Base-by-base conservation (phyloP, 2,113 vertebrate genomes). In the Nanorana parkeri region DNA sequence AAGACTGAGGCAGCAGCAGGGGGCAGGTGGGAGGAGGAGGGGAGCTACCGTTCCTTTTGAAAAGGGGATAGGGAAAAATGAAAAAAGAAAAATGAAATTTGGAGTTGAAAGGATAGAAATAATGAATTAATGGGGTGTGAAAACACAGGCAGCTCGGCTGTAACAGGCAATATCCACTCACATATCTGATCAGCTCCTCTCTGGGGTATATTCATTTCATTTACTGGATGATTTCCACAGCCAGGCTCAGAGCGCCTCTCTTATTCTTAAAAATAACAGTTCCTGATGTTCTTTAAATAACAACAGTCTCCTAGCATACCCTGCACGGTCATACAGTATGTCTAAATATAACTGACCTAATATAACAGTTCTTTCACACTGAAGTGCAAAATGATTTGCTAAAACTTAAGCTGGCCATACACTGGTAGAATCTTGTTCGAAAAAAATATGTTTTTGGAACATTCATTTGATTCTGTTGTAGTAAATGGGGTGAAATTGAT, bases 91-190 rank as follows among this genome's bases (percentile, higher is more conserved):
- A 94, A 93, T 92, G 94, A 96, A 96, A 96, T 95, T 95, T 96
- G 96, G 95, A 97, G 94, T 97, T 93, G 94, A 94, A 94, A 95
- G 93, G 95, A 95, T 95, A 96, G 95, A 96, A 98, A 93, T 93
- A 95, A 95, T 97, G 98, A 98, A 98, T 99, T 97, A 99, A 99
- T 99, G 96, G 97, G 95, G 96, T 94, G 94, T 95, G 94, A 95
- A 95, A 94, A 93, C 91, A 93, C 96, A 97, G 95, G 95, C 96
- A 96, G 95, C 95, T 97, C 96, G 95, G 94, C 97, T 97, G 97
- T 96, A 96, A 88, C 94, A 94, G 96, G 96, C 96, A 96, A 94
- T 97, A 94, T 98, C 98, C 97, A 95, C 95, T 95, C 94, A 96
- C 32, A 47, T 60, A 58, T 89, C 87, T 74, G 77, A 71, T 78